These are phyloP conservation scores for Poeciliopsis retropinna DNA, from an alignment of 2,113 vertebrate species.

Conservation along the genomic window DNA sequence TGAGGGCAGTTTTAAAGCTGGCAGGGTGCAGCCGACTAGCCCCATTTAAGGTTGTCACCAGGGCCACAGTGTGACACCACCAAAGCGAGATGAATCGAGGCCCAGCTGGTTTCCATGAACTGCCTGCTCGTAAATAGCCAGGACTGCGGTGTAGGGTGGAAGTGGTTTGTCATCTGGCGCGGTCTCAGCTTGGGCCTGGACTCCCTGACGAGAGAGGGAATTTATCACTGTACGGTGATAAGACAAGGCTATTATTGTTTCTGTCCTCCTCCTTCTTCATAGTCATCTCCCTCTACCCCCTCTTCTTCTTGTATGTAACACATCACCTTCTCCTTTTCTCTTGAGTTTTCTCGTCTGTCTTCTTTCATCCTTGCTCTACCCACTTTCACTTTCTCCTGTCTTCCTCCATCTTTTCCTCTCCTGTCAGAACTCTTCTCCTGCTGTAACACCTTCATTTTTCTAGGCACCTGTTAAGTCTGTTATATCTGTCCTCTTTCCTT, in stretches of 20 bases:
- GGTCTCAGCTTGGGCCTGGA: constrained; percentile 47
- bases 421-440: constrained; percentile 14
- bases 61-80: constrained; percentile 36
- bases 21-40: constrained; percentile 34
- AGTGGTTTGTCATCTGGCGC: constrained; percentile 68
- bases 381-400: constrained; percentile 22
- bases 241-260: constrained; percentile 75
- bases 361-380: constrained; percentile 23
- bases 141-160: constrained; percentile 42
- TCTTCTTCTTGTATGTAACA: constrained; percentile 27
- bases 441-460: background rate
- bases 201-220: constrained; percentile 58
- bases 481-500: background rate
- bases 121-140: constrained; percentile 60
- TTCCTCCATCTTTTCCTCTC: constrained; percentile 46
- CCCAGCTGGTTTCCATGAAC: constrained; percentile 48
- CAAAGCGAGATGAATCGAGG: constrained; percentile 38
- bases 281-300: constrained; percentile 11
- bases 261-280: constrained; percentile 48
- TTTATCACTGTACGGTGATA: constrained; percentile 71
- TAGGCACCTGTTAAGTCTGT: background rate
- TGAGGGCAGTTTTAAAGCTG: constrained; percentile 4
- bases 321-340: constrained; percentile 35
- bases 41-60: constrained; percentile 48
- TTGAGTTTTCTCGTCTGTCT: constrained; percentile 2